Conservation (phyloP, 2,797 vertebrate species). For the Thalassophryne amazonica region DNA sequence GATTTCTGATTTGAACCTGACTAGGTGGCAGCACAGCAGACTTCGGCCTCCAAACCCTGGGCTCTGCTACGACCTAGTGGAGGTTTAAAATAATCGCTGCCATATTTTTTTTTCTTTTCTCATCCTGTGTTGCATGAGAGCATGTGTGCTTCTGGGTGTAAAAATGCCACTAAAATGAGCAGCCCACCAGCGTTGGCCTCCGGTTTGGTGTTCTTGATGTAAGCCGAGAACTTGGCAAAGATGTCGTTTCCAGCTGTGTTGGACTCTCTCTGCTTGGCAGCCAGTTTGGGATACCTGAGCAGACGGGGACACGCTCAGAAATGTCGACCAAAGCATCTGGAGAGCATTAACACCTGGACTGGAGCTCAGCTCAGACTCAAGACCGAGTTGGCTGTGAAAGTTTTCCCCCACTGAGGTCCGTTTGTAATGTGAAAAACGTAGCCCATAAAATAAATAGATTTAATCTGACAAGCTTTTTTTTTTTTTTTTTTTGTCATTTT, state of each 20-base stretch:
- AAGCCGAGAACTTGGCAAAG: constrained; percentile 97
- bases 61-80: constrained; percentile 69
- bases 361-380: constrained; percentile 40
- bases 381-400: constrained; percentile 35
- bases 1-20: background rate
- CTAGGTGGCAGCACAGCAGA: constrained; percentile 50
- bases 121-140: background rate
- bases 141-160: constrained; percentile 2
- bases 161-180: constrained; percentile 37
- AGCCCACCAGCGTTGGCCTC: constrained; percentile 90
- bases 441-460: constrained; percentile 59
- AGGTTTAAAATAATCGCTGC: background rate
- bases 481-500: background rate
- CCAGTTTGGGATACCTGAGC: constrained; percentile 91
- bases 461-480: constrained; percentile 51
- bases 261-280: constrained; percentile 89
- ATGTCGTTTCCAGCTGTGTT: constrained; percentile 96
- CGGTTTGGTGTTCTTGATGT: constrained; percentile 92
- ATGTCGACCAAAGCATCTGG: constrained; percentile 55
- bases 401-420: constrained; percentile 46
- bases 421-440: constrained; percentile 65
- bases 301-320: constrained; percentile 38
- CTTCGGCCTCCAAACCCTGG: background rate
- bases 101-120: background rate
- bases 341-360: constrained; percentile 66